These are phyloP conservation scores for Strigops habroptila DNA, from an alignment of 2,113 vertebrate species.

Conservation along the genomic window DNA sequence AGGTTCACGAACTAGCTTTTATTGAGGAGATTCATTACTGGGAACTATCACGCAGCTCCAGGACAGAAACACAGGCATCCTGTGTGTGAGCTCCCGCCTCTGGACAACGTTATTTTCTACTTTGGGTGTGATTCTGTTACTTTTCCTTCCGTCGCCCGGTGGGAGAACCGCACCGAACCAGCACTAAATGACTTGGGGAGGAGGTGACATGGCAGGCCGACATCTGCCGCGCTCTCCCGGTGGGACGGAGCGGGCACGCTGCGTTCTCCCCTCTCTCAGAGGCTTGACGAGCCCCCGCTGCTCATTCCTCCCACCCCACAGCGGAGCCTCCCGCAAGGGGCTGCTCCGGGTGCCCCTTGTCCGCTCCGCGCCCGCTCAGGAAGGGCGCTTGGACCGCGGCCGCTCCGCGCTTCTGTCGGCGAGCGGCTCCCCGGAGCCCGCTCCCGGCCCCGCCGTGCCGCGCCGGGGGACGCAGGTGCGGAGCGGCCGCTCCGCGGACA, in stretches of 20 bases:
- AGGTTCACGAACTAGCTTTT: background rate
- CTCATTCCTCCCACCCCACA: background rate
- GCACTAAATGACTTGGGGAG: background rate
- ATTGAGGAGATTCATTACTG: background rate
- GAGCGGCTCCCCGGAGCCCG: background rate
- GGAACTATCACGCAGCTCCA: background rate
- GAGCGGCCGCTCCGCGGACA: background rate
- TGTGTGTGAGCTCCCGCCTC: background rate
- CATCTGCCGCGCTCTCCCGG: slow-evolving; percentile 20
- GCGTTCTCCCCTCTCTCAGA: background rate
- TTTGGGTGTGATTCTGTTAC: background rate
- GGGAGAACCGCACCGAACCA: background rate
- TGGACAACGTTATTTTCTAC: background rate
- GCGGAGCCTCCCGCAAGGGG: background rate
- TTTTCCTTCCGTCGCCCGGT: background rate
- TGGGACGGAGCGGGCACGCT: background rate
- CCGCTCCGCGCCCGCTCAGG: too few species aligned
- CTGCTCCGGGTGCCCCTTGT: background rate
- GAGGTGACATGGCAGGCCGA: background rate
- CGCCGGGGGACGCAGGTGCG: background rate
- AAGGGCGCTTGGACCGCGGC: background rate
- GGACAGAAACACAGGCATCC: background rate
- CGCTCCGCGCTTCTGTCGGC: background rate
- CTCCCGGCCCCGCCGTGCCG: background rate
- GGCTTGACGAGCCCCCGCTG: background rate